These are phyloP conservation scores for Sycophila sp. DNA, from an alignment of 1,140 invertebrate genomes.

Conservation along the genomic window DNA sequence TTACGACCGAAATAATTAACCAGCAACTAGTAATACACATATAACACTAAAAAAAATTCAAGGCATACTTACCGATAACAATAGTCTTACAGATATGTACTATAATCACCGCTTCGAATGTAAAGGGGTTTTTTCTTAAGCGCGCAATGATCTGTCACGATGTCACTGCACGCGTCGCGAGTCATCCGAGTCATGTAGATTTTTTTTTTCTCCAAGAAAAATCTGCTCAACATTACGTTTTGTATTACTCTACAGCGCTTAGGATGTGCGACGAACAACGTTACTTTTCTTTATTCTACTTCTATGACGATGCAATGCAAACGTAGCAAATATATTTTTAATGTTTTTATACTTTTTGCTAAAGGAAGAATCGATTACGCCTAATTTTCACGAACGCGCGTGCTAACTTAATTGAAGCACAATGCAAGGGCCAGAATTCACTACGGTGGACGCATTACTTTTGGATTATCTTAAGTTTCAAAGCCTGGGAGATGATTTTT, in stretches of 20 bases:
- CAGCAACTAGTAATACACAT: constrained; percentile 14
- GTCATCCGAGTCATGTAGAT: constrained; percentile 15
- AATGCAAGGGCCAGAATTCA: not conserved
- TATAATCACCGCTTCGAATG: constrained; percentile 21
- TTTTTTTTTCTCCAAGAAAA: constrained; percentile 15
- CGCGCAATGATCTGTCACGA: not conserved
- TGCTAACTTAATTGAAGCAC: constrained; percentile 5
- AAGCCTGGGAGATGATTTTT: constrained; percentile 1
- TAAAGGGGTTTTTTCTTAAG: constrained; percentile 17
- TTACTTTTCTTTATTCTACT: constrained; percentile 13
- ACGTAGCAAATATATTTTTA: constrained; percentile 24
- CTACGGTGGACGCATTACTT: constrained; percentile 16
- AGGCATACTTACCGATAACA: constrained; percentile 36
- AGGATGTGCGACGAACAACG: not conserved
- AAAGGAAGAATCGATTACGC: not conserved
- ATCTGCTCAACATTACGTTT: not conserved
- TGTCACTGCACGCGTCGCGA: not conserved
- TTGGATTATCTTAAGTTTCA: constrained; percentile 11
- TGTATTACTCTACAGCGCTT: constrained; percentile 2
- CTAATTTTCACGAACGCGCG: constrained; percentile 3
- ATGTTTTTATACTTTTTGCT: constrained; percentile 31
- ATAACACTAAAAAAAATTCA: constrained; percentile 17
- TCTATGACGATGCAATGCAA: not conserved
- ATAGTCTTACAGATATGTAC: constrained; percentile 35
- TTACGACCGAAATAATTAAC: constrained; percentile 33